A percentile compares a stretch with the other conserved stretches of the same genome.
phyloP scores from a whole-genome alignment of 2,797 vertebrate genomes.

The Protonibea diacanthus region DNA sequence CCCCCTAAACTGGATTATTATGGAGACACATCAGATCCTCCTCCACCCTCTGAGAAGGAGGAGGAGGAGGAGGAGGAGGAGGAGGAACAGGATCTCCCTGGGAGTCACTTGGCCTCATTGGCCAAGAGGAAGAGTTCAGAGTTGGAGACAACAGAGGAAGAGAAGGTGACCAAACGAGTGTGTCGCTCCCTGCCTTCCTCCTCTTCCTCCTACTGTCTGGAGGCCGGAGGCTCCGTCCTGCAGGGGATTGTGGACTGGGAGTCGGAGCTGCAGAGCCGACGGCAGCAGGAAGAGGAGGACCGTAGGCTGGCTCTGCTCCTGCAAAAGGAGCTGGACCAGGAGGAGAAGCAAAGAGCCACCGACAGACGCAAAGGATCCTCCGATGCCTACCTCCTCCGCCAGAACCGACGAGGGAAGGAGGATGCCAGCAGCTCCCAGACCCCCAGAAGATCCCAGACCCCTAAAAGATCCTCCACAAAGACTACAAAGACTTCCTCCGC shows the following conservation, averaged over 20 bases:
- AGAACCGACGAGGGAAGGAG: conserved; percentile 34
- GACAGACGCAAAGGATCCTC: conserved; percentile 91
- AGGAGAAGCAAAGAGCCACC: conserved; percentile 72
- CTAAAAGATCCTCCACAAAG: neutral
- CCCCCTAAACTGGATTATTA: conserved; percentile 42
- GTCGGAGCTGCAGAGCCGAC: conserved; percentile 80
- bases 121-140: conserved; percentile 71
- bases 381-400: conserved; percentile 86
- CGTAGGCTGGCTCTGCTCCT: conserved; percentile 89
- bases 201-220: neutral
- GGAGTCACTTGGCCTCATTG: neutral
- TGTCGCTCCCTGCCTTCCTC: conserved; percentile 6
- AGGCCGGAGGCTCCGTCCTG: no score
- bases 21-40: neutral
- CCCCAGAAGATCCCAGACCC: neutral
- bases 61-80: neutral
- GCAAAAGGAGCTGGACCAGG: conserved; percentile 88
- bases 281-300: conserved; percentile 92
- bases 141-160: neutral
- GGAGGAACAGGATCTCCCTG: neutral
- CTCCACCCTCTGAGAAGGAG: neutral
- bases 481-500: neutral
- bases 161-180: conserved; percentile 44
- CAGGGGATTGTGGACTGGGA: conserved; percentile 73
- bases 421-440: neutral